Base-by-base conservation (phyloP, 2,113 vertebrate genomes). In the Turnix velox region DNA sequence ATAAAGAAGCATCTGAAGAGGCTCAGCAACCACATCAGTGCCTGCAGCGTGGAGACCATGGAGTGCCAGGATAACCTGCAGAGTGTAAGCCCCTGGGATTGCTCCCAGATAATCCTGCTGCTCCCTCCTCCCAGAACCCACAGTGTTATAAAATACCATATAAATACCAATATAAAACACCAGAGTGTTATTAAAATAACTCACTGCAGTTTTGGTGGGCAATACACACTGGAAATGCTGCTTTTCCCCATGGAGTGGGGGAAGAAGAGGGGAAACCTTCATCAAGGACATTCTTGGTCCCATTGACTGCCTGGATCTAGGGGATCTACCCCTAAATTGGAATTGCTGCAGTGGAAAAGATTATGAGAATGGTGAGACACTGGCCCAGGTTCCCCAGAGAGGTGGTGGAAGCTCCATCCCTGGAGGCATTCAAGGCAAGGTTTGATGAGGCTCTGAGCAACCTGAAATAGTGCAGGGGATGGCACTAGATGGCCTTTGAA, bases 1-100 rank as follows among this genome's bases (percentile, higher is more conserved):
- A 98, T 98, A 49, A 98, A 98, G 93, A 97, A 96, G 49, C 96
- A 97, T 17, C 86, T 99, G 86, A 98, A 97, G 82, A 97, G 97
- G 82, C 95, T 99, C 40, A 93, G 90, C 92, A 97, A 95, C 74
- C 98, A 95, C 61, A 97, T 98, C 88, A 88, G 94, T 0, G 80
- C 96, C 72, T 97, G 98, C 86, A 95, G 97, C 18, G 93, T 97
- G 6, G 98, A 99, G 87, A 96, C 98, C 73, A 97, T 94, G 55
- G 97, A 96, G 82, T 98, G 91, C 84, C 98, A 98, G 90, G 97
- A 97, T 65, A 93, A 87, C 48, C 98, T 99, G 92, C 97, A 96
- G 67, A 97, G 98, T 48, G 99, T 99, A 58, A 43, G 67, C 68
- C 79, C 20, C 63, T 6, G 0, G n/a, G 43, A 48, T 0, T 18